Evolutionary conservation across 2,797 vertebrate genomes (phyloP).

Genomic region (Peromyscus aztecus): DNA sequence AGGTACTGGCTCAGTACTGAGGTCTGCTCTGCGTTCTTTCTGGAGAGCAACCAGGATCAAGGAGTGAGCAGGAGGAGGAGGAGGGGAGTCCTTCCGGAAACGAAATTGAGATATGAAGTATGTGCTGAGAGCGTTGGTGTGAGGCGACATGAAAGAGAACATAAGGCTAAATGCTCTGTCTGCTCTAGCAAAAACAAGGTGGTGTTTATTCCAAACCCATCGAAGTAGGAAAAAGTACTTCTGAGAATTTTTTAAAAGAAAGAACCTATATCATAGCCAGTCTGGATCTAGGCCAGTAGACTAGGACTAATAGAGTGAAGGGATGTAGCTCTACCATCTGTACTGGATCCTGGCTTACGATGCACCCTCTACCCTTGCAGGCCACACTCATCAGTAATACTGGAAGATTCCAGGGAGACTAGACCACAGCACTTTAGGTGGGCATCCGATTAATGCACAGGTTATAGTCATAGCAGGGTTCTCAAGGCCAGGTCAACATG

Average conservation of each 20-base stretch:
- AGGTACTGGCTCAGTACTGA: not conserved
- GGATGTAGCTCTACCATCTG: not conserved
- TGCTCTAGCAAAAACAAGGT: conserved; percentile 8
- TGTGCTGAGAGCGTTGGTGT: not conserved
- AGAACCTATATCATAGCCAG: conserved; percentile 17
- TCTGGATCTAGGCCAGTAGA: not conserved
- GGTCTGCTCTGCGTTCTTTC: conserved; percentile 28
- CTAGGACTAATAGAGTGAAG: not conserved
- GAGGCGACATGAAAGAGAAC: not conserved
- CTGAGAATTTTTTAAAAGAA: not conserved
- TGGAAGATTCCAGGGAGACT: not conserved
- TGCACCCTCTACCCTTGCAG: not conserved
- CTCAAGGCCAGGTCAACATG: conserved; percentile 56
- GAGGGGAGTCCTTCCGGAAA: not conserved
- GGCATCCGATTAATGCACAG: not conserved
- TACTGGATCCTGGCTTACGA: not conserved
- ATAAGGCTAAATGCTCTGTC: not conserved
- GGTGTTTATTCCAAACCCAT: conserved; percentile 25
- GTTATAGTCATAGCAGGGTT: not conserved
- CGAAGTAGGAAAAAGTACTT: conserved; percentile 15
- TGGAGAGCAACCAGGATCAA: not conserved
- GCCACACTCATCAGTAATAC: not conserved
- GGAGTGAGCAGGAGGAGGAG: not conserved
- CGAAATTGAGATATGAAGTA: not conserved
- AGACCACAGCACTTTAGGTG: not conserved